phyloP scores from a whole-genome alignment of 2,888 invertebrate species.

The Drosophila emarginata region DNA sequence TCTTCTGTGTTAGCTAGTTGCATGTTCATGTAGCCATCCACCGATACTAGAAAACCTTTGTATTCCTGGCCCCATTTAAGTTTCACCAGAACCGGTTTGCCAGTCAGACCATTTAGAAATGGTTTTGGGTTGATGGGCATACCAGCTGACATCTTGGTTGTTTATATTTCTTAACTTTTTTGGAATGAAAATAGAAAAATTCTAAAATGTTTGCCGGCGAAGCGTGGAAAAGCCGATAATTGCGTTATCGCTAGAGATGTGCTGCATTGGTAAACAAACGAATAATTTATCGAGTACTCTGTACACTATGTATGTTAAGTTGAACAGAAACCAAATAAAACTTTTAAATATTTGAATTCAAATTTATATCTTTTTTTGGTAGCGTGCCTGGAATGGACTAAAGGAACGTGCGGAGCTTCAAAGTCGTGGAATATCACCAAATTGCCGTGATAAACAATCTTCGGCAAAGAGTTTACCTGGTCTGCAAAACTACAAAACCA shows the following conservation, averaged over 20 bases:
- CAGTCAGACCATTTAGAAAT: slow-evolving; percentile 98
- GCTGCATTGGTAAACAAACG: background rate
- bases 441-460: slow-evolving; percentile 68
- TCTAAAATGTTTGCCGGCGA: slow-evolving; percentile 48
- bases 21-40: slow-evolving; percentile 99
- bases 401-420: slow-evolving; percentile 84
- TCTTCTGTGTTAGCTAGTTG: slow-evolving; percentile 99
- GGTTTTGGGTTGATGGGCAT: slow-evolving; percentile 99
- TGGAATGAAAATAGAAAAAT: slow-evolving; percentile 32
- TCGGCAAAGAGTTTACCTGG: slow-evolving; percentile 29
- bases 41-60: slow-evolving; percentile 98
- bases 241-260: background rate
- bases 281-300: background rate
- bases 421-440: slow-evolving; percentile 80
- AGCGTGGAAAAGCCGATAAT: slow-evolving; percentile 12
- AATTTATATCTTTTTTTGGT: slow-evolving; percentile 27
- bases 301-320: background rate
- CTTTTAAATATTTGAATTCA: background rate
- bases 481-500: slow-evolving; percentile 84
- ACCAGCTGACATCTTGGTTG: slow-evolving; percentile 85
- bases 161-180: slow-evolving; percentile 38
- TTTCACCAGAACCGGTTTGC: slow-evolving; percentile 98
- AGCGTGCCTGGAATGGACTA: slow-evolving; percentile 86
- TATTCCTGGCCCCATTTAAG: slow-evolving; percentile 99
- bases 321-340: background rate